Evolutionary conservation across 2,888 invertebrate genomes (phyloP), one percentile per base, ranked within the genome.

Genomic region (Dyspetes luteomarginatus): DNA sequence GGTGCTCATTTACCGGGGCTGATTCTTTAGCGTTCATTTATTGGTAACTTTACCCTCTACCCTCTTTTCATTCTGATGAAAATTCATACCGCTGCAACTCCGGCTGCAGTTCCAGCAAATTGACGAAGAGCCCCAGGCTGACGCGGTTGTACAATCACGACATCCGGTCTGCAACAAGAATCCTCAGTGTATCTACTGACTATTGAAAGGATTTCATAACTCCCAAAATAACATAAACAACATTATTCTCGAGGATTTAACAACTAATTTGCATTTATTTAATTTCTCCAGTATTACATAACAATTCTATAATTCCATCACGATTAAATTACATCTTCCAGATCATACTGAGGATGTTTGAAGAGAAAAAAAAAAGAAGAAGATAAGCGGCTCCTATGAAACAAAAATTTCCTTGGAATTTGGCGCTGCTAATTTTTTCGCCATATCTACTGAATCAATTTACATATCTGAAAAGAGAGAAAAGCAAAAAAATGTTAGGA

Each of bases 401-500:
- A 72, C 60, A 30, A 43, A 50, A 69, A 62, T 78, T 19, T 56
- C 15, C 7, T 17, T 28, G 77, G 60, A 74, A 74, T 65, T 52
- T 50, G 19, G 48, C 43, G 30, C 58, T 55, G 56, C 72, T 80
- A 76, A 80, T 82, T 82, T 77, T n/a, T 15, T 26, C 67, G n/a
- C 9, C 26, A 22, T 2, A 12, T 22, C 43, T 24, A 71, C 5
- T 41, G 15, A 36, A 17, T 45, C 12, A 58, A 41, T 81, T 83
- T 76, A 83, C 3, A 88, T 48, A 74, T 85, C 88, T 88, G 86
- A 76, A 88, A 88, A 52, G 81, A 67, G 58, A 75, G 41, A 77
- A 19, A 69, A 4, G n/a, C n/a, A n/a, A n/a, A n/a, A 19, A 30
- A 4, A 22, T 15, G 52, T 48, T 15, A 65, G 17, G 67, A 60